Evolutionary conservation across 2,888 invertebrate species (phyloP).

Genomic region (Leptothorax acervorum): DNA sequence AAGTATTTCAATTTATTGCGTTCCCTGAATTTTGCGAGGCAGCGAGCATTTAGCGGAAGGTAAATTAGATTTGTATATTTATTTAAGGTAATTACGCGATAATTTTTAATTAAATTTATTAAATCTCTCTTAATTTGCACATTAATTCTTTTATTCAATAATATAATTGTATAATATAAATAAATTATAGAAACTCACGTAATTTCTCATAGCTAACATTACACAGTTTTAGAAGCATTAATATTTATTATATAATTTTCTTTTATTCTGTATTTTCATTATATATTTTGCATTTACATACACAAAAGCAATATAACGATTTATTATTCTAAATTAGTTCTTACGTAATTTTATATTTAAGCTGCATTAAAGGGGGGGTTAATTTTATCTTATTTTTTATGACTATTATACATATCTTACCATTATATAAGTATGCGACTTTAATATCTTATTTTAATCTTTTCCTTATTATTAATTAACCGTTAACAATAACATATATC

Average conservation of each 20-base stretch:
- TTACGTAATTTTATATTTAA: not conserved
- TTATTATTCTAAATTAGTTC: not conserved
- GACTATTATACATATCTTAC: too few species aligned
- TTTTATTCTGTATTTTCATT: not conserved
- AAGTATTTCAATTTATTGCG: conserved; percentile 53
- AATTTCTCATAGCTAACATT: conserved; percentile 13
- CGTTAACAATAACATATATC: too few species aligned
- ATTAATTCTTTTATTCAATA: conserved; percentile 22
- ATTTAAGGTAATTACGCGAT: conserved; percentile 26
- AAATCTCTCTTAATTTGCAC: conserved; percentile 25
- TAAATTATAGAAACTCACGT: not conserved
- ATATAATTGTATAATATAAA: conserved; percentile 3
- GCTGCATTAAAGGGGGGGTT: not conserved
- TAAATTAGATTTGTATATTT: conserved; percentile 42
- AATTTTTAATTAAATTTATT: conserved; percentile 44
- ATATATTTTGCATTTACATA: not conserved
- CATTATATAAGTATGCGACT: too few species aligned
- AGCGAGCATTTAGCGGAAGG: conserved; percentile 20
- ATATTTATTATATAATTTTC: not conserved
- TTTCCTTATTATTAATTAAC: too few species aligned
- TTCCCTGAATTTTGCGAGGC: conserved; percentile 42
- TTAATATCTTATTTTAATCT: too few species aligned
- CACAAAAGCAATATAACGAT: not conserved
- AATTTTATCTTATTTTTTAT: too few species aligned
- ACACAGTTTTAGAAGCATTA: not conserved